Conservation (phyloP, 2,888 invertebrate genomes). For the Chalcosyrphus nemorum region DNA sequence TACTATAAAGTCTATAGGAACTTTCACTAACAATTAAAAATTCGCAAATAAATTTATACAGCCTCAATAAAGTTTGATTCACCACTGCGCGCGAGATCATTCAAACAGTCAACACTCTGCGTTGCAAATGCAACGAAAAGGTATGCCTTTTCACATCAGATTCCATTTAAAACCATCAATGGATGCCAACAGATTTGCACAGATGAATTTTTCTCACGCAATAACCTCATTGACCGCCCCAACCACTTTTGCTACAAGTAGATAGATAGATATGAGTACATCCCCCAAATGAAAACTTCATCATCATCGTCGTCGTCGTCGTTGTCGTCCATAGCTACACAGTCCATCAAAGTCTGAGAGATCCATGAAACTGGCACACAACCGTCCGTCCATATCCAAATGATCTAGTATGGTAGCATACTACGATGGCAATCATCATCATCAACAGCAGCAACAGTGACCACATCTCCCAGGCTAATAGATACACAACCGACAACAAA, state of each 20-base stretch:
- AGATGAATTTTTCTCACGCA: slow-evolving; percentile 72
- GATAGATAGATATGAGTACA: background rate
- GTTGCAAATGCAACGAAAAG: slow-evolving; percentile 41
- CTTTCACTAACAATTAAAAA: slow-evolving; percentile 72
- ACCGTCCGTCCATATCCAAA: slow-evolving; percentile 56
- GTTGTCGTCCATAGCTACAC: slow-evolving; percentile 1
- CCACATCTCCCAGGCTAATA: slow-evolving; percentile 52
- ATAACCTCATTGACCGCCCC: slow-evolving; percentile 61
- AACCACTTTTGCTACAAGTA: slow-evolving; percentile 38
- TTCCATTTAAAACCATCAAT: slow-evolving; percentile 51
- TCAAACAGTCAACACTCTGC: slow-evolving; percentile 14
- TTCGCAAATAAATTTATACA: slow-evolving; percentile 66
- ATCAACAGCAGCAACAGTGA: too few relatives aligned
- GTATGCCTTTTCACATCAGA: slow-evolving; percentile 51
- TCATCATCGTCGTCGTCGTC: too few relatives aligned
- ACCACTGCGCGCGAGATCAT: slow-evolving; percentile 11
- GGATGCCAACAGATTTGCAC: slow-evolving; percentile 52
- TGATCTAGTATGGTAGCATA: slow-evolving; percentile 71
- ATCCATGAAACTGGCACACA: slow-evolving; percentile 63
- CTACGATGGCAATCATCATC: slow-evolving; percentile 57
- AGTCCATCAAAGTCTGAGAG: slow-evolving; percentile 55
- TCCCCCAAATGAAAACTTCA: too few relatives aligned
- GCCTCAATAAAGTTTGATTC: slow-evolving; percentile 61
- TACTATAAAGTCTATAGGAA: slow-evolving; percentile 14
- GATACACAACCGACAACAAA: slow-evolving; percentile 52